Evolutionary conservation across 2,113 vertebrate genomes (phyloP), one percentile per base, ranked within the genome.

Genomic region (Mus pahari): DNA sequence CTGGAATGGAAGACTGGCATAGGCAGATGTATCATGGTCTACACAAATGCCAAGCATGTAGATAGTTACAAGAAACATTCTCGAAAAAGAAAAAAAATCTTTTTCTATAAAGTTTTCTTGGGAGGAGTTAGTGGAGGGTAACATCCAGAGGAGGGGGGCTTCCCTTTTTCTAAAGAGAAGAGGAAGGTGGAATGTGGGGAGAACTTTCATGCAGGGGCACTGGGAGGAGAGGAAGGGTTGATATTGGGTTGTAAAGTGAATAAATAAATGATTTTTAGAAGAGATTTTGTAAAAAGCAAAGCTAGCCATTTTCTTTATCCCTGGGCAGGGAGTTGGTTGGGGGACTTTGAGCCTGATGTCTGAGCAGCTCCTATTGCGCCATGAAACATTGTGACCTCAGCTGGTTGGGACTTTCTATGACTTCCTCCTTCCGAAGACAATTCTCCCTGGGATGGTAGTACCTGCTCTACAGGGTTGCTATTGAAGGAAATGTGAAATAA

Each of bases 41-140:
- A 50, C 83, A 55, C 93, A 90, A 92, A 93, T 88, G 62, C 62
- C 94, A 45, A 91, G 87, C 60, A 82, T 19, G 1, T 9, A 83
- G 39, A 33, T 39, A 48, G 12, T 70, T 74, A 64, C 8, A 5
- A 39, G 70, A 62, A 79, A 64, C 10, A 31, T 28, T 31, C 42
- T 55, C 33, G 33, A 33, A 68, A 1, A 33, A 68, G 64, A 68
- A 33, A 68, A 66, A 68, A 68, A 1, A 4, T 73, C 71, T 62
- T 11, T 81, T 81, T 58, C 28, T 58, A 70, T 50, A 36, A 26
- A 84, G 78, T 66, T 70, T 92, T 94, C n/a, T 86, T 14, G 64
- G 64, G 10, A 26, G 3, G 11, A 66, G 10, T 66, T 66, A 28
- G 11, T 66, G 64, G 31, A 68, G 64, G 31, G 64, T 68, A 12